Evolutionary conservation across 2,888 invertebrate genomes (phyloP).

Genomic region (Chelonus formosanus): DNA sequence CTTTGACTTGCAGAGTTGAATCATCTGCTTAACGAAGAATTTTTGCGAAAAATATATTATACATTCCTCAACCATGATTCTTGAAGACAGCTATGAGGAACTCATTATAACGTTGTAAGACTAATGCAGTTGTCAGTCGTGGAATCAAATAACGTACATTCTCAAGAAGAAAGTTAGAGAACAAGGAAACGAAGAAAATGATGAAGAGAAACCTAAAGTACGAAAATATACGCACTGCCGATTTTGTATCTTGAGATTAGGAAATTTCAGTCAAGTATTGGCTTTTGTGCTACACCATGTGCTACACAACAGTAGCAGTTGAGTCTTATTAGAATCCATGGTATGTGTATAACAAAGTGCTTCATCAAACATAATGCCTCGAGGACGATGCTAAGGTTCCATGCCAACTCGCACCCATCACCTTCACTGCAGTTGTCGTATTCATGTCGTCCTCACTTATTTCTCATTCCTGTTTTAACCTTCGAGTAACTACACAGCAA

Average conservation of each 20-base stretch:
- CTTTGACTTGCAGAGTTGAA: no score
- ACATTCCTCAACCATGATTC: no score
- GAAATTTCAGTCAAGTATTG: slow-evolving; percentile 38
- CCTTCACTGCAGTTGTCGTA: slow-evolving; percentile 8
- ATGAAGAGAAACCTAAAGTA: slow-evolving; percentile 11
- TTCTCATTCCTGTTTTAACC: slow-evolving; percentile 10
- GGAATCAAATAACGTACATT: slow-evolving; percentile 24
- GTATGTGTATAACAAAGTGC: slow-evolving; percentile 37
- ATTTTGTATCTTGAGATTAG: slow-evolving; percentile 32
- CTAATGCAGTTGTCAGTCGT: slow-evolving; percentile 13
- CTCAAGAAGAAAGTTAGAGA: slow-evolving; percentile 20
- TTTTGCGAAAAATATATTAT: no score
- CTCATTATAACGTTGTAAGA: no score
- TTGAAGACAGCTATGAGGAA: no score
- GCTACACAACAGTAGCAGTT: slow-evolving; percentile 27
- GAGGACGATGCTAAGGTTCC: slow-evolving; percentile 35
- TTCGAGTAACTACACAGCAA: neutral
- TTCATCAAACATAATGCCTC: slow-evolving; percentile 44
- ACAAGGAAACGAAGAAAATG: slow-evolving; percentile 6
- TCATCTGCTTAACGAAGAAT: no score
- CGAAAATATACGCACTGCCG: neutral
- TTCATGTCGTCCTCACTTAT: slow-evolving; percentile 2
- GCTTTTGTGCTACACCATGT: slow-evolving; percentile 43
- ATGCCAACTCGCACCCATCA: slow-evolving; percentile 19
- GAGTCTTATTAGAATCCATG: slow-evolving; percentile 44